Percentiles rank a stretch among this genome's conserved stretches.
Evolutionary conservation across 2,888 invertebrate genomes (phyloP).

Genomic region (Apotomis capreana): DNA sequence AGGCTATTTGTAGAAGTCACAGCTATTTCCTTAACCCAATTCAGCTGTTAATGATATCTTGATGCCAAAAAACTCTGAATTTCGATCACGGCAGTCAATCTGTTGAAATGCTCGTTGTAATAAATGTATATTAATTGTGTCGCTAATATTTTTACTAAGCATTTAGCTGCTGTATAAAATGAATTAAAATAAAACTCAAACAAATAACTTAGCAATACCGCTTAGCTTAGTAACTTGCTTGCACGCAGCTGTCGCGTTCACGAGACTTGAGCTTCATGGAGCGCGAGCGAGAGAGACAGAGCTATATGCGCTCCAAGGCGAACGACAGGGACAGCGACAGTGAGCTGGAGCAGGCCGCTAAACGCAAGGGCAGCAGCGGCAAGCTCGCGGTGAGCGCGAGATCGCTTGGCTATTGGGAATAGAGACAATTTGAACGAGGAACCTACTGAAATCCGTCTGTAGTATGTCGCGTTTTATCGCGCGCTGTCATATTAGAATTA

Average conservation of each 20-base stretch:
- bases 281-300: constrained; percentile 79
- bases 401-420: constrained; percentile 56
- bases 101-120: no score
- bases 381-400: constrained; percentile 87
- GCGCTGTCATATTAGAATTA: no score
- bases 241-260: constrained; percentile 79
- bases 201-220: constrained; percentile 44
- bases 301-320: constrained; percentile 80
- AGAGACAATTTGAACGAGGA: constrained; percentile 52
- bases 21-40: no score
- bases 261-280: constrained; percentile 80
- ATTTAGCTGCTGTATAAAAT: constrained; percentile 9
- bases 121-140: constrained; percentile 44
- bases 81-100: no score
- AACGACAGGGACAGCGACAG: constrained; percentile 92
- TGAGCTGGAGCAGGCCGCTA: constrained; percentile 86
- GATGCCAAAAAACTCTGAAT: no score
- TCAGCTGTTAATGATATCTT: no score
- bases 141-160: constrained; percentile 40
- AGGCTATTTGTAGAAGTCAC: no score
- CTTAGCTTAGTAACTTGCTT: constrained; percentile 60
- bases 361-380: constrained; percentile 84
- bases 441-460: neutral
- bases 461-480: no score
- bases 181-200: constrained; percentile 27